Evolutionary conservation across 2,113 vertebrate species (phyloP), one percentile per base, ranked within the genome.

Genomic region (Procapra przewalskii): DNA sequence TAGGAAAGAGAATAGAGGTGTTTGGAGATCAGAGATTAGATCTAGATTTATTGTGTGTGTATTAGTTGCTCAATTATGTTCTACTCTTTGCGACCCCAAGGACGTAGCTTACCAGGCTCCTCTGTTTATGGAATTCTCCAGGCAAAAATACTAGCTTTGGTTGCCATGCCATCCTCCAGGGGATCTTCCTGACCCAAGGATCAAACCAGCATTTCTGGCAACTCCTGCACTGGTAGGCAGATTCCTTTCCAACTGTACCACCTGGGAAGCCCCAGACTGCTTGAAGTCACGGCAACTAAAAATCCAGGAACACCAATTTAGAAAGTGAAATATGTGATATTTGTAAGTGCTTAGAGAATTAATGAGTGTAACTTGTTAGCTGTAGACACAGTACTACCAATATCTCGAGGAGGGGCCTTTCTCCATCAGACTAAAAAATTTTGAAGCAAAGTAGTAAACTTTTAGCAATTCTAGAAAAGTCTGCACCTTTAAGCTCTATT

Each of bases 391-490:
- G 8, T 29, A 4, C 25, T 31, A 40, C 40, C 48, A 23, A 48
- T 6, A 55, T 77, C n/a, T 88, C 50, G 55, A 52, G n/a, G 13
- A 43, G 57, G 57, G 2, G 7, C 19, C 36, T 90, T 80, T 96
- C 97, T 94, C 81, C 9, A 1, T 88, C n/a, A 80, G 13, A 57
- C 2, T 33, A 50, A n/a, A 95, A 93, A n/a, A 11, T 88, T 23
- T 45, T 77, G 9, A 90, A 83, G 6, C 17, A 0, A 86, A 81
- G 45, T 90, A 89, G 54, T 96, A 17, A 94, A 97, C 90, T 97
- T 80, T 43, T 60, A 98, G 94, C 86, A 91, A 98, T 96, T 97
- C 79, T 3, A 10, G 91, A 97, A 96, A 95, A 82, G 6, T 55
- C 19, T 81, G 9, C 13, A 17, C 6, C 60, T 96, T 95, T 48